phyloP scores from a whole-genome alignment of 1,140 invertebrate species.

The Bombyx mandarina region DNA sequence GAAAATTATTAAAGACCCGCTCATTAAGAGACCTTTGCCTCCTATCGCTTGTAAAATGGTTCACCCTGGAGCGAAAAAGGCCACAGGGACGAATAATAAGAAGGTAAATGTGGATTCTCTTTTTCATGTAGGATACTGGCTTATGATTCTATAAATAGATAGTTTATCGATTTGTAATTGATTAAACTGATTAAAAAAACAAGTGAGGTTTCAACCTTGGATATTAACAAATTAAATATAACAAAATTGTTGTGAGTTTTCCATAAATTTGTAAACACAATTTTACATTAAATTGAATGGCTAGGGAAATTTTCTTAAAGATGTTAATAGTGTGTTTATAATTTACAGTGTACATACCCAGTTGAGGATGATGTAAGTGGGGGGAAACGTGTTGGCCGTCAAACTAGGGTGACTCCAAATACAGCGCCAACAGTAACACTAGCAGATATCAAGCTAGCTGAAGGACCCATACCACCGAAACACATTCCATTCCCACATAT shows the following conservation, averaged over 20 bases:
- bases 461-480: slow-evolving; percentile 73
- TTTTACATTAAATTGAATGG: too few relatives aligned
- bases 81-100: slow-evolving; percentile 26
- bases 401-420: slow-evolving; percentile 24
- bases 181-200: too few relatives aligned
- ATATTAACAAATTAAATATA: too few relatives aligned
- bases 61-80: slow-evolving; percentile 43
- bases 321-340: too few relatives aligned
- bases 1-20: slow-evolving; percentile 66
- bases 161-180: too few relatives aligned
- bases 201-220: too few relatives aligned
- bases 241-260: too few relatives aligned
- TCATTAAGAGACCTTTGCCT: slow-evolving; percentile 54
- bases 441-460: slow-evolving; percentile 28
- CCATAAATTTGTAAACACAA: too few relatives aligned
- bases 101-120: slow-evolving; percentile 29
- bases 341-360: slow-evolving; percentile 15
- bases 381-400: slow-evolving; percentile 29
- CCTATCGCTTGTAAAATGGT: slow-evolving; percentile 56
- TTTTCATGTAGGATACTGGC: background rate
- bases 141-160: background rate
- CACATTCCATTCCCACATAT: slow-evolving; percentile 90
- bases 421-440: slow-evolving; percentile 6
- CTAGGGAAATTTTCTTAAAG: too few relatives aligned
- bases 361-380: slow-evolving; percentile 40